phyloP scores from a whole-genome alignment of 2,113 vertebrate species.

The Dunckerocampus dactyliophorus region DNA sequence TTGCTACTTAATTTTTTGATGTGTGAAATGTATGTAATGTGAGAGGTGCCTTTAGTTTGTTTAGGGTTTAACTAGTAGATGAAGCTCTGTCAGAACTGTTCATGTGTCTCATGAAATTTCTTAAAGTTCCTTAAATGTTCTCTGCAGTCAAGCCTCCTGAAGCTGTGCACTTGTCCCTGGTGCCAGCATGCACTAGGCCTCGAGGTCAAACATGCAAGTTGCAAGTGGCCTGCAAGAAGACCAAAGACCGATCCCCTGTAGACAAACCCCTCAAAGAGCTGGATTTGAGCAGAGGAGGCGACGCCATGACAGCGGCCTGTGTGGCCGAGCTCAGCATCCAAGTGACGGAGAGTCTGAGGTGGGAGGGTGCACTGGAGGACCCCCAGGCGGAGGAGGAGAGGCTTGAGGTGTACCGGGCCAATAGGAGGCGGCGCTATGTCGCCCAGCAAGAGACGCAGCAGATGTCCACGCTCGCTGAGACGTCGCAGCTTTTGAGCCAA shows the following conservation, averaged over 20 bases:
- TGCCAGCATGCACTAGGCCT: background rate
- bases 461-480: no score
- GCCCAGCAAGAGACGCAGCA: slow-evolving; percentile 63
- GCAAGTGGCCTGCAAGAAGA: slow-evolving; percentile 21
- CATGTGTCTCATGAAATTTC: no score
- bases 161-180: slow-evolving; percentile 10
- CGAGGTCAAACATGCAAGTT: slow-evolving; percentile 25
- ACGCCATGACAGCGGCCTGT: background rate
- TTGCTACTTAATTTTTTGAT: background rate
- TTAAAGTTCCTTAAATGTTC: no score
- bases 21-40: no score
- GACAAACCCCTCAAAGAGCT: slow-evolving; percentile 25
- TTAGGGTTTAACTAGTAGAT: no score
- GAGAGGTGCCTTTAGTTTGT: no score
- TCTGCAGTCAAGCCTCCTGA: slow-evolving; percentile 7
- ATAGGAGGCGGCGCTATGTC: slow-evolving; percentile 78
- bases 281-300: background rate
- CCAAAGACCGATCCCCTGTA: slow-evolving; percentile 7
- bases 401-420: slow-evolving; percentile 72
- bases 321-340: slow-evolving; percentile 37
- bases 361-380: slow-evolving; percentile 81
- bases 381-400: slow-evolving; percentile 78
- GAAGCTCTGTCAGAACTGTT: no score
- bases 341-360: slow-evolving; percentile 75
- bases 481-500: background rate